Base-by-base conservation (phyloP, 2,888 invertebrate species). In the Himalopsyche japonica region DNA sequence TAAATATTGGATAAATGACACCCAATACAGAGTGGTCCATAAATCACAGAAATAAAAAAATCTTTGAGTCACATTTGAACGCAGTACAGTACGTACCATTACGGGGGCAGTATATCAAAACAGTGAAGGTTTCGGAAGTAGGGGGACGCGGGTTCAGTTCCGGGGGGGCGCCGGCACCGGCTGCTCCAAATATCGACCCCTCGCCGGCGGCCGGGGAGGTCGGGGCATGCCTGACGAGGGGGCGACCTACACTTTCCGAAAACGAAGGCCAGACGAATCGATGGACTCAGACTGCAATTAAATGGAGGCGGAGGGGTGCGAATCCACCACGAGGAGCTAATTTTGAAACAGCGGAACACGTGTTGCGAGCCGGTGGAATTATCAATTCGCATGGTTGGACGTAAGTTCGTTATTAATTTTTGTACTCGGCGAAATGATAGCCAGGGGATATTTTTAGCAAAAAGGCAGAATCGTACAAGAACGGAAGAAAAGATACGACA, bases 161-260 rank as follows among this genome's bases (percentile, higher is more conserved):
- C 24, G 80, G 81, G 81, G 83, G 82, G 85, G 81, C 70, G 76
- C 82, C 86, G 87, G 86, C 85, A 87, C 87, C 86, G 87, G 86
- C 86, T 86, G 87, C 87, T 86, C 87, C 86, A 80, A 84, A 85
- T 87, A 87, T 87, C 87, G 87, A 86, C 87, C 86, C 85, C 81
- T 43, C 43, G 77, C 79, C 78, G 30, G 32, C 12, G 85, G 64
- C 79, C n/a, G 80, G 30, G 43, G 43, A 24, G 76, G 80, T 30
- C n/a, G 80, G 57, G 77, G 77, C 47, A 24, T 70, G 76, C 76
- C 79, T 18, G 83, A 7, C 47, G 84, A 77, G 77, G 48, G 34
- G 83, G 84, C 82, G 84, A 80, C 82, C 79, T 82, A 81, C 76
- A 82, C 82, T 82, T 85, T 84, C 79, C 49, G 57, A 81, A 82